Base-by-base conservation (phyloP, 2,888 invertebrate genomes). In the Lymantria dispar region DNA sequence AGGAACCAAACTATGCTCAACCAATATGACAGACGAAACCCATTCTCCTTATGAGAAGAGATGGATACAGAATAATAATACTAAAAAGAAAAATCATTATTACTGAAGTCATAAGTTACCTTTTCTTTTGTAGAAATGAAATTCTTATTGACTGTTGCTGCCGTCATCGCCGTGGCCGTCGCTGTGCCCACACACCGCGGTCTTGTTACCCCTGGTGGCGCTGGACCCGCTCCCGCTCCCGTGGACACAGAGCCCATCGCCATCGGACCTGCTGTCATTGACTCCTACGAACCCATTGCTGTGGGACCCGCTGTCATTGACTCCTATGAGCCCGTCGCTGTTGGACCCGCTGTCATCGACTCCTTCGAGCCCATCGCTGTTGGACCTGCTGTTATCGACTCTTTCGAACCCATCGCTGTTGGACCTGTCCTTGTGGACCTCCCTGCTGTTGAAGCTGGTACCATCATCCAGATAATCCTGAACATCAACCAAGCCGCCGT, bases 401-500 rank as follows among this genome's bases (percentile, higher is more conserved):
- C 48, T 44, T 7, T 33, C 33, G 8, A 33, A 7, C 10, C 43
- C 42, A 33, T 33, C 33, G 36, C 58, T 31, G 41, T 47, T 11
- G 55, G 52, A 38, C 12, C 37, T 12, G 33, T 8, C 22, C 22
- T n/a, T n/a, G n/a, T n/a, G n/a, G n/a, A n/a, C n/a, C n/a, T n/a
- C n/a, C n/a, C n/a, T n/a, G n/a, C 22, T 5, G 5, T 2, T 22
- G 22, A 22, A 22, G 22, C n/a, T 37, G 7, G 3, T 7, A 50
- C 72, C 31, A 59, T 74, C 36, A 72, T 77, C 38, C 74, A 76
- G 63, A 72, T 78, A 62, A 68, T 77, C 67, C 46, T 78, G 55
- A 78, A 76, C 64, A 64, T 73, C 47, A 66, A 66, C 53, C 54
- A 38, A 14, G 40, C 63, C 14, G 60, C 57, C 12, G 56, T 55